phyloP scores from a whole-genome alignment of 2,113 vertebrate genomes.

The Pedionomus torquatus region DNA sequence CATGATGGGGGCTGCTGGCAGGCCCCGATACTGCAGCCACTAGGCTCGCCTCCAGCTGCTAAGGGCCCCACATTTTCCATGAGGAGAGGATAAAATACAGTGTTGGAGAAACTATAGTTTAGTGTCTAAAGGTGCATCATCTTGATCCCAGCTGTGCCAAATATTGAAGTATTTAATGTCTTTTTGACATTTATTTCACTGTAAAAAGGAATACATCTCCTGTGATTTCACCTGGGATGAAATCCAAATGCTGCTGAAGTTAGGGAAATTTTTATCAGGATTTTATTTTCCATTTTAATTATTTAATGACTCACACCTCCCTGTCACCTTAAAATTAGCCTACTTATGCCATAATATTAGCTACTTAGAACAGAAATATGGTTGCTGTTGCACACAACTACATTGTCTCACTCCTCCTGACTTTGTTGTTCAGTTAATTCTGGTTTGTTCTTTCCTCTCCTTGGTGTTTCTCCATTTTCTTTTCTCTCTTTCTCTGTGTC shows the following conservation, averaged over 20 bases:
- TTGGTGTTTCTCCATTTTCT: not conserved
- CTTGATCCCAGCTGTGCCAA: not conserved
- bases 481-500: not conserved
- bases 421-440: not conserved
- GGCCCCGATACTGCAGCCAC: not conserved
- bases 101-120: not conserved
- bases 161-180: not conserved
- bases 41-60: rapidly evolving
- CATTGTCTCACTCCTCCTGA: not conserved
- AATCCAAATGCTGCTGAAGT: not conserved
- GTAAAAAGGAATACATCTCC: not conserved
- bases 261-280: not conserved
- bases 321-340: slow-evolving; percentile 27
- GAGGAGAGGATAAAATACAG: not conserved
- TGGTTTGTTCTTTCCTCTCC: not conserved
- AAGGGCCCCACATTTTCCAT: not conserved
- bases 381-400: not conserved
- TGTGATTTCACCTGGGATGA: not conserved
- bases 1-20: too few species aligned
- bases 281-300: not conserved
- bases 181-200: not conserved
- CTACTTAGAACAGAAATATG: not conserved
- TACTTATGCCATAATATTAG: too few species aligned
- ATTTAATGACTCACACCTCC: not conserved
- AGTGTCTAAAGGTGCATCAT: not conserved